Evolutionary conservation across 2,113 vertebrate species (phyloP).

Genomic region (Taxidea taxus): DNA sequence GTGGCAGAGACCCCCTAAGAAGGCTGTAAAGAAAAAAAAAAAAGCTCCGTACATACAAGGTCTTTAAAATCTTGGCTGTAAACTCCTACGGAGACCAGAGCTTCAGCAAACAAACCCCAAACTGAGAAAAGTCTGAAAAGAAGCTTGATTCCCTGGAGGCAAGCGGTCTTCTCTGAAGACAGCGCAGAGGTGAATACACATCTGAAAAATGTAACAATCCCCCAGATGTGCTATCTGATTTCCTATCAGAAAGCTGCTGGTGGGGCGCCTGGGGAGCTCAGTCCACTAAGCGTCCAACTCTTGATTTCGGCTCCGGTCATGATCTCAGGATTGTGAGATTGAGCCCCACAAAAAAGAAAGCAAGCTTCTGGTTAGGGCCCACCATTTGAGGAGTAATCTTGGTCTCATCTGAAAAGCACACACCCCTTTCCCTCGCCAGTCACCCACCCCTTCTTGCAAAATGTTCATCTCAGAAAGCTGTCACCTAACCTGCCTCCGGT

Average conservation of each 20-base stretch:
- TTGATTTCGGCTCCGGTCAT: background rate
- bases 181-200: background rate
- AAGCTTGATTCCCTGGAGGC: background rate
- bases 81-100: background rate
- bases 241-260: background rate
- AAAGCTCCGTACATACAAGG: fast-evolving
- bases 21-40: background rate
- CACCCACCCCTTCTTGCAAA: background rate
- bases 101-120: background rate
- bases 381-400: background rate
- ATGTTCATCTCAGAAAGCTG: background rate
- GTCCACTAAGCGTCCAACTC: background rate
- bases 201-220: background rate
- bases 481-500: background rate
- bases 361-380: background rate
- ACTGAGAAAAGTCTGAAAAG: background rate
- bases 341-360: background rate
- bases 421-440: background rate
- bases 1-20: background rate
- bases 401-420: background rate
- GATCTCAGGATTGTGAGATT: background rate
- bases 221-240: background rate
- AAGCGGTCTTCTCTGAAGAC: background rate
- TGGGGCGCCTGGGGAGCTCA: background rate
- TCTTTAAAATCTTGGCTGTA: background rate